Percentiles rank a stretch among this genome's conserved stretches.
These are phyloP conservation scores for Epinotia bilunana DNA, from an alignment of 2,888 invertebrate genomes.

Conservation along the genomic window DNA sequence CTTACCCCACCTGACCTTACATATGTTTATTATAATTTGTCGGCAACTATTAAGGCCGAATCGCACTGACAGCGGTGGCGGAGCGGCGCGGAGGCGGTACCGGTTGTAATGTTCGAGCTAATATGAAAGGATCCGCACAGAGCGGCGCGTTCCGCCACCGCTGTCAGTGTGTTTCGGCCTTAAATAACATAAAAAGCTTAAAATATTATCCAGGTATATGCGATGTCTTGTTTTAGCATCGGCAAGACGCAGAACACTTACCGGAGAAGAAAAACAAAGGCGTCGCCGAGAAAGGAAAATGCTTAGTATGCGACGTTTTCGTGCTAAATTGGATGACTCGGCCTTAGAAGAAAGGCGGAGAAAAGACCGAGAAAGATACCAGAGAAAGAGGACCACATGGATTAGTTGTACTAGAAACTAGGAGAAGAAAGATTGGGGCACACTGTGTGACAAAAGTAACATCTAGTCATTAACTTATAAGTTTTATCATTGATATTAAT, in stretches of 20 bases:
- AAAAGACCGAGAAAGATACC: neutral
- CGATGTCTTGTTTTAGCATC: neutral
- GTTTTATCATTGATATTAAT: no score
- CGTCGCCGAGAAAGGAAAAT: conserved; percentile 1
- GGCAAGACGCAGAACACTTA: neutral
- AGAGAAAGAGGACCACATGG: neutral
- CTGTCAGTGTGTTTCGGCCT: no score
- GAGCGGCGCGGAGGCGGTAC: no score
- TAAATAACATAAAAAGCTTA: no score
- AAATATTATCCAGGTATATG: neutral
- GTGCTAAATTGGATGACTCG: neutral
- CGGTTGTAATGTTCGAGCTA: no score
- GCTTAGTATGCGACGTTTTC: neutral
- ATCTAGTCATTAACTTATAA: neutral
- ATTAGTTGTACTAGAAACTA: neutral
- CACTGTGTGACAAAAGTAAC: neutral
- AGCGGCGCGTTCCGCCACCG: no score
- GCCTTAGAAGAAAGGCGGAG: neutral
- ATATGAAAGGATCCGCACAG: no score
- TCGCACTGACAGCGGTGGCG: no score
- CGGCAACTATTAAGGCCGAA: no score
- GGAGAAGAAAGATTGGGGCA: no score
- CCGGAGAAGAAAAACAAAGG: neutral
- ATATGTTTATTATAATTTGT: no score
- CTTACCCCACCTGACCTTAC: no score